Percentiles rank a stretch among this genome's conserved stretches.
Conservation (phyloP, 2,113 vertebrate genomes). For the Martes martes region DNA sequence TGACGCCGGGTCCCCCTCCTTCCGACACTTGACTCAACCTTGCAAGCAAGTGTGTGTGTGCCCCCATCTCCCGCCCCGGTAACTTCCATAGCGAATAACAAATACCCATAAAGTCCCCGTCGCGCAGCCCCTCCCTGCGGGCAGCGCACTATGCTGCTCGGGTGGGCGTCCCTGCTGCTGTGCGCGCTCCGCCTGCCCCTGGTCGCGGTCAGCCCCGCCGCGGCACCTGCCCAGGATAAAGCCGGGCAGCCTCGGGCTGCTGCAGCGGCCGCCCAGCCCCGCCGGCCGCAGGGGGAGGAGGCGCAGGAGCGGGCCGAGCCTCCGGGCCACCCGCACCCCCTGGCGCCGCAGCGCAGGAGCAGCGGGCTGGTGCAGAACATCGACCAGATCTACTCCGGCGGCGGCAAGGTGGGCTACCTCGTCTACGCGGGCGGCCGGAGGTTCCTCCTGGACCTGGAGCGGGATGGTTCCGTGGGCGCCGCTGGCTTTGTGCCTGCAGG, state of each 20-base stretch:
- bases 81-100: constrained; percentile 60
- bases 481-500: constrained; percentile 72
- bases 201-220: constrained; percentile 36
- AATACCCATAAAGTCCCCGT: constrained; percentile 1
- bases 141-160: constrained; percentile 77
- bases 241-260: constrained; percentile 63
- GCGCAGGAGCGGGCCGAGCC: constrained; percentile 28
- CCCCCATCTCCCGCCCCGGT: constrained; percentile 38
- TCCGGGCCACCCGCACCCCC: constrained; percentile 29
- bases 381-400: constrained; percentile 91
- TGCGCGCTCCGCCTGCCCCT: constrained; percentile 69
- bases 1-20: constrained; percentile 54
- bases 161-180: constrained; percentile 75
- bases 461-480: constrained; percentile 84
- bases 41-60: constrained; percentile 41
- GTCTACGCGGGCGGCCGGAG: constrained; percentile 88
- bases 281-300: constrained; percentile 38
- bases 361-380: constrained; percentile 88
- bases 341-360: constrained; percentile 70
- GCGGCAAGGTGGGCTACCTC: constrained; percentile 92
- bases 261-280: constrained; percentile 68
- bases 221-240: constrained; percentile 80
- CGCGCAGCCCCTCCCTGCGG: constrained; percentile 59
- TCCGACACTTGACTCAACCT: constrained; percentile 74
- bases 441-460: constrained; percentile 93